phyloP scores from a whole-genome alignment of 2,113 vertebrate genomes.

The Rynchops niger region DNA sequence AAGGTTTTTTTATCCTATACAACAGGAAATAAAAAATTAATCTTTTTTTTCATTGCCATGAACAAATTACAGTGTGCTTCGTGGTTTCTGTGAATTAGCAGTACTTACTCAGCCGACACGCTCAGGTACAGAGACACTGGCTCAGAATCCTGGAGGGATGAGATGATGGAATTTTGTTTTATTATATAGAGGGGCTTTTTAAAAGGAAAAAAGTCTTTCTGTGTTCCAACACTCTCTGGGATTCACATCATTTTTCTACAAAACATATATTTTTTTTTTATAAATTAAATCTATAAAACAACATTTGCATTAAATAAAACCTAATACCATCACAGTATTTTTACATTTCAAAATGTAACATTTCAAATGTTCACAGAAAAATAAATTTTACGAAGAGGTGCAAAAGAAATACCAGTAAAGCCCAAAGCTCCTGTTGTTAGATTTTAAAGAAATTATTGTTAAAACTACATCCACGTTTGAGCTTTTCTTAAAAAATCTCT shows the following conservation, averaged over 20 bases:
- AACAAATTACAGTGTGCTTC: not conserved
- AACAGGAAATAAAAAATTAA: not conserved
- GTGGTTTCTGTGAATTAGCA: not conserved
- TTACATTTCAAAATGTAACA: not conserved
- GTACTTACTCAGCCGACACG: not conserved
- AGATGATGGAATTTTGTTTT: not conserved
- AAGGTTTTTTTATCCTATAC: not conserved
- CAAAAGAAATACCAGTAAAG: not conserved
- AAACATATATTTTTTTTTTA: not conserved
- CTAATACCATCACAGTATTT: not conserved
- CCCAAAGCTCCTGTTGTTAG: not conserved
- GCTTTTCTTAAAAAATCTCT: not conserved
- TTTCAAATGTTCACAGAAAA: not conserved
- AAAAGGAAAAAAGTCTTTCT: not conserved
- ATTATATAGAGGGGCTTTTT: not conserved
- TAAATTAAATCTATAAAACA: conserved; percentile 57
- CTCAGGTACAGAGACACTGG: not conserved
- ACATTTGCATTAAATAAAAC: conserved; percentile 56
- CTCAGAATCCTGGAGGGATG: not conserved
- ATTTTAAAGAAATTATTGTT: not conserved
- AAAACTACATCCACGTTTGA: not conserved
- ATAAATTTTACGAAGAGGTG: not conserved
- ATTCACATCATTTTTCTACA: not conserved
- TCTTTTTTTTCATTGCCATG: not conserved
- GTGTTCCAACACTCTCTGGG: not conserved